Evolutionary conservation across 2,888 invertebrate genomes (phyloP).

Genomic region (Stenchaetothrips biformis): DNA sequence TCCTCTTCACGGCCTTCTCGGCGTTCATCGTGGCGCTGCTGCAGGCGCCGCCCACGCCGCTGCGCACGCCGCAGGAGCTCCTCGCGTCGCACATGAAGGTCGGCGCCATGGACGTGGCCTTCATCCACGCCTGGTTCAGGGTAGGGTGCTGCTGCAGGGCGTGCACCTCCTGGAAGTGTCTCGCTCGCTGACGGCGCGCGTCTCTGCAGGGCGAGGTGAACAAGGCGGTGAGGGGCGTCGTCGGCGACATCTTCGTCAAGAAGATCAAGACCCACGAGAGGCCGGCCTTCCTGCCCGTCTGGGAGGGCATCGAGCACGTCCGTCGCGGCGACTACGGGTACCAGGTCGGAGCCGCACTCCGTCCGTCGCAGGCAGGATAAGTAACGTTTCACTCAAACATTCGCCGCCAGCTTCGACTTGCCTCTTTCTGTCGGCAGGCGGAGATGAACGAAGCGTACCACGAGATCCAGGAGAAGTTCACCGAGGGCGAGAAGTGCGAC

Average conservation of each 20-base stretch:
- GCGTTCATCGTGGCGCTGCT: slow-evolving; percentile 37
- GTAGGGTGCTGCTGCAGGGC: slow-evolving; percentile 26
- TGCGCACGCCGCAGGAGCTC: slow-evolving; percentile 33
- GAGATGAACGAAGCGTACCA: slow-evolving; percentile 7
- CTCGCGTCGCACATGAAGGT: slow-evolving; percentile 33
- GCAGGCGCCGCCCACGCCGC: slow-evolving; percentile 35
- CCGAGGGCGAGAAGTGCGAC: slow-evolving; percentile 4
- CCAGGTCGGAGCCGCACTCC: slow-evolving; percentile 28
- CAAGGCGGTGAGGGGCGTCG: not conserved
- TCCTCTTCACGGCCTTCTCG: slow-evolving; percentile 36
- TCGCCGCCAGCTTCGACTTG: too few species aligned
- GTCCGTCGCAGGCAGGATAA: too few species aligned
- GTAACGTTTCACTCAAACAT: too few species aligned
- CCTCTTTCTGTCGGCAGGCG: slow-evolving; percentile 44
- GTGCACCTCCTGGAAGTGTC: not conserved
- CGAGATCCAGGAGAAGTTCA: slow-evolving; percentile 18
- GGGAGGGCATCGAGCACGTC: slow-evolving; percentile 33
- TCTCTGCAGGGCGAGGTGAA: not conserved
- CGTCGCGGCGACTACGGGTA: slow-evolving; percentile 35
- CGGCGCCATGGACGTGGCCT: slow-evolving; percentile 34
- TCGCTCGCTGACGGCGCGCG: not conserved
- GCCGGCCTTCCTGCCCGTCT: slow-evolving; percentile 30
- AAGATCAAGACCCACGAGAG: slow-evolving; percentile 29
- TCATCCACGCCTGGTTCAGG: slow-evolving; percentile 35
- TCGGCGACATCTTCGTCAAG: slow-evolving; percentile 14